Evolutionary conservation across 2,113 vertebrate species (phyloP).

Genomic region (Psephotus haematonotus): DNA sequence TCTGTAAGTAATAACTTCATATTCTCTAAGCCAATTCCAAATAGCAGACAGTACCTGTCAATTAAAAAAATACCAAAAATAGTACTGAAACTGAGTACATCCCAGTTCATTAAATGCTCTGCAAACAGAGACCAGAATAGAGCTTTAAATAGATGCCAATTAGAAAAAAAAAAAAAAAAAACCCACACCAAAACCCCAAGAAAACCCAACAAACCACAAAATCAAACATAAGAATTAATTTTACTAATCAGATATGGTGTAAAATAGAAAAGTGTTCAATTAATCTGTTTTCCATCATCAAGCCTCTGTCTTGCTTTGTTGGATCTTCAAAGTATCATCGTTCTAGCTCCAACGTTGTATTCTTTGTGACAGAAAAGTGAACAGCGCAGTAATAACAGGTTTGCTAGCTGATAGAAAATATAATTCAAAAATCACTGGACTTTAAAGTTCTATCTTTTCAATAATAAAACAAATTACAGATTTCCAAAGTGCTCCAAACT

Average conservation of each 20-base stretch:
- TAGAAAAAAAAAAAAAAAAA: background rate
- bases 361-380: background rate
- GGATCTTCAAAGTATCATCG: background rate
- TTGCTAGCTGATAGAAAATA: background rate
- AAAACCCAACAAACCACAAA: background rate
- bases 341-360: background rate
- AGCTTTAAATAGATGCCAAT: background rate
- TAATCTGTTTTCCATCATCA: background rate
- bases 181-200: background rate
- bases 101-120: background rate
- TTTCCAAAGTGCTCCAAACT: background rate
- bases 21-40: background rate
- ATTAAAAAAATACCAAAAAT: background rate
- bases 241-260: background rate
- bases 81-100: background rate
- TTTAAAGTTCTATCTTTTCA: background rate
- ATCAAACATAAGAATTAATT: background rate
- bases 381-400: background rate
- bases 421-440: background rate
- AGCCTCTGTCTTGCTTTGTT: background rate
- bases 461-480: background rate
- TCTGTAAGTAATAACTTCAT: constrained; percentile 70
- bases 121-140: background rate
- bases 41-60: background rate
- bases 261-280: background rate